phyloP scores from a whole-genome alignment of 1,140 invertebrate genomes.

The Drosophila albomicans region DNA sequence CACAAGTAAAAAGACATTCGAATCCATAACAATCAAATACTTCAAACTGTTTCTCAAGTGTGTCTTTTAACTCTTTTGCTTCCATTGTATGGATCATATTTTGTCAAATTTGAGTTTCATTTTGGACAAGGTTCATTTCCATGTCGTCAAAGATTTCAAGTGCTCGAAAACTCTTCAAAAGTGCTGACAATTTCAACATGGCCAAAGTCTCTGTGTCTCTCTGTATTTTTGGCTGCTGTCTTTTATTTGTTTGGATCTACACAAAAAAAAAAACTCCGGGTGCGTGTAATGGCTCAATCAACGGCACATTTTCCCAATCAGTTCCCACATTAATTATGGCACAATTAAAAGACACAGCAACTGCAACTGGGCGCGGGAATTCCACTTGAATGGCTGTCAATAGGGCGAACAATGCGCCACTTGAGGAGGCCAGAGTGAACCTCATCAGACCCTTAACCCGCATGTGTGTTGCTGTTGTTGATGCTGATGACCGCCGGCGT shows the following conservation, averaged over 20 bases:
- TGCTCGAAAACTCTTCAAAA: constrained; percentile 41
- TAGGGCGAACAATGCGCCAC: constrained; percentile 66
- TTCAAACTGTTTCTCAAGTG: not conserved
- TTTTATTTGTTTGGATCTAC: constrained; percentile 3
- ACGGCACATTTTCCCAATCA: constrained; percentile 53
- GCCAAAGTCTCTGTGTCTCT: constrained; percentile 21
- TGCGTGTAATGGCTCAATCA: constrained; percentile 71
- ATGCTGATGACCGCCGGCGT: constrained; percentile 68
- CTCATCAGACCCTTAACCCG: constrained; percentile 54
- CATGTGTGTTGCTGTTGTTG: constrained; percentile 27
- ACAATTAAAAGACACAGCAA: constrained; percentile 67
- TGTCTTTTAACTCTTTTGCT: constrained; percentile 3
- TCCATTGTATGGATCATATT: constrained; percentile 8
- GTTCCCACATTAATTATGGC: constrained; percentile 81
- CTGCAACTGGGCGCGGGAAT: constrained; percentile 43
- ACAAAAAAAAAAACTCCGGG: not conserved
- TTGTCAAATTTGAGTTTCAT: constrained; percentile 12
- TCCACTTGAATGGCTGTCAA: constrained; percentile 78
- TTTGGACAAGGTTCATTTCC: not conserved
- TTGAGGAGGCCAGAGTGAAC: constrained; percentile 41
- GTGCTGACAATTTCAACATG: constrained; percentile 63
- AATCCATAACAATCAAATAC: too few relatives aligned
- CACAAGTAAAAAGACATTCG: too few relatives aligned
- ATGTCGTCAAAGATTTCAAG: constrained; percentile 23
- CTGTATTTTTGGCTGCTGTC: too few relatives aligned